Conservation (phyloP, 2,888 invertebrate genomes). For the Acleris laterana region DNA sequence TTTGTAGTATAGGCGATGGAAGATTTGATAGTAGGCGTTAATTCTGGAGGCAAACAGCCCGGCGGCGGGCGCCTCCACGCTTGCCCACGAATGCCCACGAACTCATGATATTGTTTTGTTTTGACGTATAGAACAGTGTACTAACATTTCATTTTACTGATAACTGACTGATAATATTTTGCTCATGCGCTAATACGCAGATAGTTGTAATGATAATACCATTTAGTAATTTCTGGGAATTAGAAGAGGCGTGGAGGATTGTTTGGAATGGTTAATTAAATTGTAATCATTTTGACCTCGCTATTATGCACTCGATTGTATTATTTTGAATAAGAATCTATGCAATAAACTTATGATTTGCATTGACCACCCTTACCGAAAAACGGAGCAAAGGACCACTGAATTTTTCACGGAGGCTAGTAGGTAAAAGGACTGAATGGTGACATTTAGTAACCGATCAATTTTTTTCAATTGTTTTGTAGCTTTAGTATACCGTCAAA, state of each 20-base stretch:
- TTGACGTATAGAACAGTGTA: not conserved
- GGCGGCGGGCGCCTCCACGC: slow-evolving; percentile 19
- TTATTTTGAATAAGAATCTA: too few species aligned
- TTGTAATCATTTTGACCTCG: too few species aligned
- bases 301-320: too few species aligned
- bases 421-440: too few species aligned
- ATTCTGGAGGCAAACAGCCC: slow-evolving; percentile 60
- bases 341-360: too few species aligned
- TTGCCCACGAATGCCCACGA: not conserved
- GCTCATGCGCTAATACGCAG: not conserved
- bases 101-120: slow-evolving; percentile 8
- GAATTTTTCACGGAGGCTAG: too few species aligned
- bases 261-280: too few species aligned
- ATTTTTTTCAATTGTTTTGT: too few species aligned
- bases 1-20: slow-evolving; percentile 72
- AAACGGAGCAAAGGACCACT: too few species aligned
- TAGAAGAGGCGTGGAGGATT: not conserved
- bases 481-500: too few species aligned
- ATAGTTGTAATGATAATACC: slow-evolving; percentile 10
- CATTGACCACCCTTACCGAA: too few species aligned
- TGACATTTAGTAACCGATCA: too few species aligned
- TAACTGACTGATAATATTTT: slow-evolving; percentile 5
- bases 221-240: slow-evolving; percentile 1
- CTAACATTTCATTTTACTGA: slow-evolving; percentile 5
- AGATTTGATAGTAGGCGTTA: slow-evolving; percentile 79